phyloP scores from a whole-genome alignment of 2,797 vertebrate genomes.

The Streptopelia turtur region DNA sequence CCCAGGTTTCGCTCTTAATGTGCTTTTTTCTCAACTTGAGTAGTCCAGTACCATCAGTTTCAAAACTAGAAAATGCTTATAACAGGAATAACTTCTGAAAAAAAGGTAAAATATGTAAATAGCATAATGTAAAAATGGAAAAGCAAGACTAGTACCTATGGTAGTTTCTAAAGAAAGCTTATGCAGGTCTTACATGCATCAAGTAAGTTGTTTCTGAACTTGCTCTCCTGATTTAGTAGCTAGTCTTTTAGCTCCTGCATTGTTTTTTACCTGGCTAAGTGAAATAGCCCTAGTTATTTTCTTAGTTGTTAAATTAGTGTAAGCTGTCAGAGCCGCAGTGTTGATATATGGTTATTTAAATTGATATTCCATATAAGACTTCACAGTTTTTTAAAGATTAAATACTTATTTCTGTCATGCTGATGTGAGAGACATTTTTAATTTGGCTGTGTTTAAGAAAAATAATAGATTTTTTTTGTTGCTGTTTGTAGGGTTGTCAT shows the following conservation, averaged over 20 bases:
- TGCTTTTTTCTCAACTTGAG: neutral
- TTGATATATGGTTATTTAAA: neutral
- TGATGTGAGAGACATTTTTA: neutral
- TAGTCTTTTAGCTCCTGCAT: conserved; percentile 54
- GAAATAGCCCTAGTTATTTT: conserved; percentile 69
- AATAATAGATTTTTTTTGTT: neutral
- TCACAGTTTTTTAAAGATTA: neutral
- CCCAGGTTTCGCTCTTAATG: neutral
- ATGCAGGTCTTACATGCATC: neutral
- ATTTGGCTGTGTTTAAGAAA: neutral
- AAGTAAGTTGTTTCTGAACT: conserved; percentile 8
- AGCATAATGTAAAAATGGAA: conserved; percentile 20
- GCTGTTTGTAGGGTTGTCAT: neutral
- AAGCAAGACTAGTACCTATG: conserved; percentile 4
- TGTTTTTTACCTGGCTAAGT: conserved; percentile 63
- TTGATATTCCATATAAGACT: neutral
- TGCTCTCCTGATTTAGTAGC: conserved; percentile 30
- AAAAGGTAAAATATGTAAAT: neutral
- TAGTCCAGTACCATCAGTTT: neutral
- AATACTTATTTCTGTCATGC: neutral
- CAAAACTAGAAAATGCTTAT: neutral
- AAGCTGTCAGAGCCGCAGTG: conserved; percentile 29
- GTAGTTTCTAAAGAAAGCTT: conserved; percentile 23
- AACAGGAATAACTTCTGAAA: neutral
- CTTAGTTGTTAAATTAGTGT: conserved; percentile 26